phyloP scores from a whole-genome alignment of 2,888 invertebrate genomes.

The Drosophila kanekoi region DNA sequence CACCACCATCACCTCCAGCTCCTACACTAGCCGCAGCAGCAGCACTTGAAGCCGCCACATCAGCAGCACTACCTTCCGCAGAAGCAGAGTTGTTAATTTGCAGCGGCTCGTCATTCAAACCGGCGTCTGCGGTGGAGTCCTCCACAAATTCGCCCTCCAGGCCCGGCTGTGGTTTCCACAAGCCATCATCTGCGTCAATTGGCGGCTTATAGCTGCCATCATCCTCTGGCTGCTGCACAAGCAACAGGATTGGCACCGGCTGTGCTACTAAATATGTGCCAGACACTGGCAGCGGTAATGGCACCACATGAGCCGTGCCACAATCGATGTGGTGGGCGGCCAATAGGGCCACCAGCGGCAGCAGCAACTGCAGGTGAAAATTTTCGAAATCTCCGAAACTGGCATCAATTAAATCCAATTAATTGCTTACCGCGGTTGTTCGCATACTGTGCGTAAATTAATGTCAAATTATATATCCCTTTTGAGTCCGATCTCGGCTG shows the following conservation, averaged over 20 bases:
- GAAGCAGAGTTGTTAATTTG: slow-evolving; percentile 10
- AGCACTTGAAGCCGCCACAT: slow-evolving; percentile 17
- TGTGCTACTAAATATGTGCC: slow-evolving; percentile 61
- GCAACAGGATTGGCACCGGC: slow-evolving; percentile 28
- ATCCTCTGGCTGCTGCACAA: slow-evolving; percentile 62
- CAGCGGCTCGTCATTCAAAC: background rate
- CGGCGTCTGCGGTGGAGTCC: slow-evolving; percentile 16
- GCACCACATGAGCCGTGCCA: slow-evolving; percentile 50
- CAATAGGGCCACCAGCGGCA: slow-evolving; percentile 47
- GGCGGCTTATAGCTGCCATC: slow-evolving; percentile 66
- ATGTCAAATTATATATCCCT: slow-evolving; percentile 20
- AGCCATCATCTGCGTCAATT: slow-evolving; percentile 52
- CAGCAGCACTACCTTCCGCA: slow-evolving; percentile 10
- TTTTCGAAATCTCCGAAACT: background rate
- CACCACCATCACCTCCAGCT: slow-evolving; percentile 21
- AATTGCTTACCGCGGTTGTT: slow-evolving; percentile 49
- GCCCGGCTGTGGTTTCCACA: slow-evolving; percentile 56
- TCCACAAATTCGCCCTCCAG: slow-evolving; percentile 55
- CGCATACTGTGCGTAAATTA: slow-evolving; percentile 41
- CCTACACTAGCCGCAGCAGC: slow-evolving; percentile 14
- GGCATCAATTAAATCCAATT: slow-evolving; percentile 7
- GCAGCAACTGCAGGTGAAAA: slow-evolving; percentile 36
- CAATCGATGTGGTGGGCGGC: slow-evolving; percentile 24
- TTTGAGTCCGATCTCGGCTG: slow-evolving; percentile 37
- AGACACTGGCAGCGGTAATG: slow-evolving; percentile 37